A percentile compares a stretch with the other conserved stretches of the same genome.
Evolutionary conservation across 2,113 vertebrate genomes (phyloP).

Genomic region (Arenaria interpres): DNA sequence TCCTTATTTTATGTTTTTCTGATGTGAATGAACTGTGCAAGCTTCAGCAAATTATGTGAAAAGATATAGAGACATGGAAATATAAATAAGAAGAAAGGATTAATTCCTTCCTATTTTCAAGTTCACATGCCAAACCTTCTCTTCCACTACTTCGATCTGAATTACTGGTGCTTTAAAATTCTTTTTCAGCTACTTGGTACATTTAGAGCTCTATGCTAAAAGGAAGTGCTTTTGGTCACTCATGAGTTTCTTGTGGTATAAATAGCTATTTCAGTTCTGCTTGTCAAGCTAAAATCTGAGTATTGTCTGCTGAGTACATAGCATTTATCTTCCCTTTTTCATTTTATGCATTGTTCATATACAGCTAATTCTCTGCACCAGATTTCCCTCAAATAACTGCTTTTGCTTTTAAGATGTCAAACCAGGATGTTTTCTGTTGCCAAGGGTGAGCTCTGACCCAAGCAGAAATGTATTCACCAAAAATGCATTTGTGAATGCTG

Average conservation of each 20-base stretch:
- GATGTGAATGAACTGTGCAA: neutral
- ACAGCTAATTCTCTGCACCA: neutral
- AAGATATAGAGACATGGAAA: neutral
- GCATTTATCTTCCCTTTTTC: neutral
- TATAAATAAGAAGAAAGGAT: neutral
- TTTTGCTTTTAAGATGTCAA: neutral
- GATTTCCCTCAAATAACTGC: neutral
- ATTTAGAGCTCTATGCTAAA: neutral
- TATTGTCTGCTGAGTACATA: neutral
- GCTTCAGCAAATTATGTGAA: neutral
- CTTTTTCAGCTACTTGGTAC: neutral
- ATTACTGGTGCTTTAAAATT: neutral
- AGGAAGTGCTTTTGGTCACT: neutral
- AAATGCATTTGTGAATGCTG: neutral
- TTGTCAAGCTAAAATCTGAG: conserved; percentile 3
- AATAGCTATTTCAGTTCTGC: conserved; percentile 27
- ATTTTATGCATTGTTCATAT: neutral
- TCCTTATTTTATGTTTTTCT: neutral
- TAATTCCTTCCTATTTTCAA: neutral
- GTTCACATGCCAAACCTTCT: neutral
- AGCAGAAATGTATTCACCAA: neutral
- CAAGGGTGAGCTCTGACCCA: neutral
- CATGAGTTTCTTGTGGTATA: neutral
- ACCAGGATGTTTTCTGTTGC: neutral
- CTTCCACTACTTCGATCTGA: neutral